Evolutionary conservation across 2,888 invertebrate species (phyloP).

Genomic region (Monoplex corrugatus): DNA sequence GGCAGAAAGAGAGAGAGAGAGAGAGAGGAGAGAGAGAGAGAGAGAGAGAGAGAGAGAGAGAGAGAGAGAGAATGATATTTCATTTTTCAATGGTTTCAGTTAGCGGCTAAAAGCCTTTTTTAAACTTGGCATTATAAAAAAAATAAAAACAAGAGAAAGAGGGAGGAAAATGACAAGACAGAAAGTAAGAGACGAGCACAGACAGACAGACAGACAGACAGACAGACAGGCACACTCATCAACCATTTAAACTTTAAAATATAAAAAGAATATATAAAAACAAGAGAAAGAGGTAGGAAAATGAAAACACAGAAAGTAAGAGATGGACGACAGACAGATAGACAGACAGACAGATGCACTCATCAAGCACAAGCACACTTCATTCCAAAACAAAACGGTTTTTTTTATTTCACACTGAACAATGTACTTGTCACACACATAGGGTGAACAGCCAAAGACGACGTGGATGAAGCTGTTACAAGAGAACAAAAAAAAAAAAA

Average conservation of each 20-base stretch:
- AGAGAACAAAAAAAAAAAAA: background rate
- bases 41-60: background rate
- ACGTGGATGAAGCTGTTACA: slow-evolving; percentile 34
- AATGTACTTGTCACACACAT: slow-evolving; percentile 40
- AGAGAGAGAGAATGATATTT: no score
- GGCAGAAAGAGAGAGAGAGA: background rate
- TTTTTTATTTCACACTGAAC: slow-evolving; percentile 45
- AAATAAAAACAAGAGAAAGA: no score
- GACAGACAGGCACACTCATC: no score
- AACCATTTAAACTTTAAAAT: no score
- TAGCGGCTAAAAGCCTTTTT: no score
- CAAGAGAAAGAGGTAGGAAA: no score
- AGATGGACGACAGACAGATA: background rate
- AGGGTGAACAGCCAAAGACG: slow-evolving; percentile 33
- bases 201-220: background rate
- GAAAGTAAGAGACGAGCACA: no score
- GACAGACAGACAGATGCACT: background rate
- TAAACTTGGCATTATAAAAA: no score
- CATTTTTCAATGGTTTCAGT: no score
- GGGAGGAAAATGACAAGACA: background rate
- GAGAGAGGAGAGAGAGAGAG: background rate
- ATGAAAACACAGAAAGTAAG: no score
- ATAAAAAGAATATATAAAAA: no score
- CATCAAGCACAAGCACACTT: background rate
- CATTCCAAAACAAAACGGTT: slow-evolving; percentile 42